Evolutionary conservation across 2,888 invertebrate species (phyloP).

Genomic region (Stictocephala bisonia): DNA sequence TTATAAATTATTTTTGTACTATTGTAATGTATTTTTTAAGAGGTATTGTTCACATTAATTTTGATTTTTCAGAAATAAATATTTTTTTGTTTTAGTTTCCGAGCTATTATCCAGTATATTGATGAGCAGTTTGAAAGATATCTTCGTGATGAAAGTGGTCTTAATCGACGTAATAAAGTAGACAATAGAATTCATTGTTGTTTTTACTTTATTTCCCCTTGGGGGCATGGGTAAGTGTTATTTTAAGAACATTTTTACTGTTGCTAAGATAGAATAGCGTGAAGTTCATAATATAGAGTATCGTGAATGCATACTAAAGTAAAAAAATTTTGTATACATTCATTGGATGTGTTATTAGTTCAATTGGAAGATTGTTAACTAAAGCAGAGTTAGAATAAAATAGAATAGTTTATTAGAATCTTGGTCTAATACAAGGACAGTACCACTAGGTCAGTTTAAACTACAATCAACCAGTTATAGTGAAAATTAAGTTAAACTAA

Average conservation of each 20-base stretch:
- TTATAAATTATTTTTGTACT: background rate
- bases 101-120: slow-evolving; percentile 95
- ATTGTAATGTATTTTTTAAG: background rate
- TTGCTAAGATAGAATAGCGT: too few relatives aligned
- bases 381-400: too few relatives aligned
- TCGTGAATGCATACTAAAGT: background rate
- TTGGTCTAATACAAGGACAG: too few relatives aligned
- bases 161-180: slow-evolving; percentile 95
- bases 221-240: slow-evolving; percentile 87
- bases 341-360: too few relatives aligned
- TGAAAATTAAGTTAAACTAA: too few relatives aligned
- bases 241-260: too few relatives aligned
- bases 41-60: slow-evolving; percentile 12
- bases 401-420: too few relatives aligned
- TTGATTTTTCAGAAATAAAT: background rate
- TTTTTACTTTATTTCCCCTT: slow-evolving; percentile 97
- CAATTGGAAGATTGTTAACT: too few relatives aligned
- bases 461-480: too few relatives aligned
- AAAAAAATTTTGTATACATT: background rate
- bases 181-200: slow-evolving; percentile 98
- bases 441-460: too few relatives aligned
- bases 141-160: slow-evolving; percentile 91
- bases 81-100: slow-evolving; percentile 73
- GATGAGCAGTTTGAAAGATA: slow-evolving; percentile 97
- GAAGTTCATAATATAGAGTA: too few relatives aligned